A percentile compares a stretch with the other conserved stretches of the same genome.
Conservation (phyloP, 2,888 invertebrate genomes). For the Tanytarsus gracilentus region DNA sequence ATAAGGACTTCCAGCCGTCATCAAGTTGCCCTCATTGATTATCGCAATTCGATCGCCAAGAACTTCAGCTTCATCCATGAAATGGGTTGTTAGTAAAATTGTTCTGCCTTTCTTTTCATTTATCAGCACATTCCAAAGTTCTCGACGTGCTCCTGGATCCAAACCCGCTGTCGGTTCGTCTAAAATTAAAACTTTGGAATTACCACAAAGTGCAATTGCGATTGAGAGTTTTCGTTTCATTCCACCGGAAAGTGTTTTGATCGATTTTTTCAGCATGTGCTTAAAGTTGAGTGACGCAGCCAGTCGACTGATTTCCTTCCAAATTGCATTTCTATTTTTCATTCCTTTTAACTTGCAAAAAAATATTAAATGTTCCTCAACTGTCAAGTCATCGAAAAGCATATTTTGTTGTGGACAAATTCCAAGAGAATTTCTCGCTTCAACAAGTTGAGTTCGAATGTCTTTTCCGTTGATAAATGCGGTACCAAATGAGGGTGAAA, state of each 20-base stretch:
- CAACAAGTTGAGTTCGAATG: constrained; percentile 52
- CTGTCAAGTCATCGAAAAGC: constrained; percentile 72
- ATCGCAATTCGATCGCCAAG: constrained; percentile 82
- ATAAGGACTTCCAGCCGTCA: constrained; percentile 72
- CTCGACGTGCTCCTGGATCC: constrained; percentile 76
- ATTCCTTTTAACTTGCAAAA: constrained; percentile 66
- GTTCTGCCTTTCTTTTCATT: constrained; percentile 63
- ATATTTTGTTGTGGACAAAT: constrained; percentile 82
- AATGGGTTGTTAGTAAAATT: constrained; percentile 73
- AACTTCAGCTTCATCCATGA: constrained; percentile 86
- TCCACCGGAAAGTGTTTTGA: constrained; percentile 60
- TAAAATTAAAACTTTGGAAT: constrained; percentile 60
- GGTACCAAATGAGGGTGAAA: constrained; percentile 57
- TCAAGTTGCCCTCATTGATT: constrained; percentile 69
- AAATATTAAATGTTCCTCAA: constrained; percentile 72
- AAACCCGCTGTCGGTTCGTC: constrained; percentile 79
- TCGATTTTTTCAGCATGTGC: constrained; percentile 52
- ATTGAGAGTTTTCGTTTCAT: constrained; percentile 70
- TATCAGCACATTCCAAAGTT: constrained; percentile 73
- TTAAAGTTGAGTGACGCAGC: constrained; percentile 56
- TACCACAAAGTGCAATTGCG: constrained; percentile 65
- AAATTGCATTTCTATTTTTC: constrained; percentile 45
- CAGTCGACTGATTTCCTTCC: constrained; percentile 54
- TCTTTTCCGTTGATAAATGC: constrained; percentile 63
- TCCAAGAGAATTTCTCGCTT: constrained; percentile 62